Conservation (phyloP, 2,888 invertebrate species). For the Calameuta filiformis region DNA sequence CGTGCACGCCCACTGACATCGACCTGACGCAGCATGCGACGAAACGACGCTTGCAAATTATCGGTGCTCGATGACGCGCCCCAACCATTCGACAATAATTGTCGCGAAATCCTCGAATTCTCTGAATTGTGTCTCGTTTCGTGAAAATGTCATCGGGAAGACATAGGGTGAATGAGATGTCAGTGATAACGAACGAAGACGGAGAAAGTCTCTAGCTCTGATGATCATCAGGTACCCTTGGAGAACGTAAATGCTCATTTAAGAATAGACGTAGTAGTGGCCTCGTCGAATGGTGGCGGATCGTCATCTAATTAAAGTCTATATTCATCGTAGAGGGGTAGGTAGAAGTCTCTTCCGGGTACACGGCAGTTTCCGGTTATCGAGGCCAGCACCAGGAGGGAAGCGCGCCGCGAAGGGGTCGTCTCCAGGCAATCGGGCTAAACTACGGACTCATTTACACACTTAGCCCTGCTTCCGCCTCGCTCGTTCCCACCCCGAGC, state of each 20-base stretch:
- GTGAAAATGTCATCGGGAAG: neutral
- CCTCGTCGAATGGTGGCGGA: conserved; percentile 1
- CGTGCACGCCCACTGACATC: conserved; percentile 28
- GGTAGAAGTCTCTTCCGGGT: conserved; percentile 25
- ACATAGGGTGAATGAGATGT: neutral
- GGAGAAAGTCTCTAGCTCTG: neutral
- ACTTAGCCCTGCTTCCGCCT: conserved; percentile 52
- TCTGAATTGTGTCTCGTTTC: neutral
- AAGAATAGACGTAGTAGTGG: neutral
- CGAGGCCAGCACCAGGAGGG: conserved; percentile 29
- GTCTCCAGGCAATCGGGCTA: conserved; percentile 60
- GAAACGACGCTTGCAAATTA: conserved; percentile 47
- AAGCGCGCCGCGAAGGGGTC: conserved; percentile 52
- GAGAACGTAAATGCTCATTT: neutral
- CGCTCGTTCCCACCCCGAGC: conserved; percentile 41
- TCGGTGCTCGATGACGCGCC: conserved; percentile 28
- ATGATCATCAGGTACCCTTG: neutral
- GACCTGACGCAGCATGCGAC: conserved; percentile 56
- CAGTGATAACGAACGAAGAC: neutral
- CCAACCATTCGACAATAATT: neutral
- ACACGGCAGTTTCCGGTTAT: conserved; percentile 25
- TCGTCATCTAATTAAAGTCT: conserved; percentile 33
- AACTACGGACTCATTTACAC: conserved; percentile 64
- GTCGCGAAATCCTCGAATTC: neutral
- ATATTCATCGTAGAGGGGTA: conserved; percentile 33